phyloP scores from a whole-genome alignment of 2,888 invertebrate species.

The Syrista parreyssii region DNA sequence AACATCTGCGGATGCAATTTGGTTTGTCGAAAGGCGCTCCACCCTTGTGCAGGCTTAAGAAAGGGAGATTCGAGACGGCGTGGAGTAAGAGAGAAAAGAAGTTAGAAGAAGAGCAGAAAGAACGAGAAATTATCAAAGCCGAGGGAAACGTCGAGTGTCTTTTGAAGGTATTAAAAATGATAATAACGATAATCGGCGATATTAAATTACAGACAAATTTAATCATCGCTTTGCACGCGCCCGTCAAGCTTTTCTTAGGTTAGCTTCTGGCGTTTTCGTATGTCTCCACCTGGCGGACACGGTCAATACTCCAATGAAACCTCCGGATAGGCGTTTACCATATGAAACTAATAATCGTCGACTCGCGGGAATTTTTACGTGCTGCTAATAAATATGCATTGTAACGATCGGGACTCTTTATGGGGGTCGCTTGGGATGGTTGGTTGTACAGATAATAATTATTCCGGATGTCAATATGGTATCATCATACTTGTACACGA shows the following conservation, averaged over 20 bases:
- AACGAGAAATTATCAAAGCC: neutral
- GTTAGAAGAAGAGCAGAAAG: neutral
- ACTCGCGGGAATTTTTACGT: neutral
- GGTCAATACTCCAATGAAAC: neutral
- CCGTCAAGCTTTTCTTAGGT: neutral
- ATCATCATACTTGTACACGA: neutral
- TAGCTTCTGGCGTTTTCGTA: neutral
- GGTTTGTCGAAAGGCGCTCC: neutral
- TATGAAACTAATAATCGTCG: neutral
- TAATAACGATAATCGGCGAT: neutral
- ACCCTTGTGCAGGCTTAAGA: neutral
- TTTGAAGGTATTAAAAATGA: neutral
- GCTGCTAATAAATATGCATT: neutral
- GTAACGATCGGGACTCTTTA: neutral
- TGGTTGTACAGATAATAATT: neutral
- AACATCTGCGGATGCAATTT: conserved; percentile 23
- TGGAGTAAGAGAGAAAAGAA: neutral
- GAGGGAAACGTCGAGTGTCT: neutral
- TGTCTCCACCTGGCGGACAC: neutral
- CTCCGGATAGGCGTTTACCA: neutral
- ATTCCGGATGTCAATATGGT: neutral
- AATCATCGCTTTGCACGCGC: neutral
- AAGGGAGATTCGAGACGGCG: neutral
- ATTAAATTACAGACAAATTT: neutral
- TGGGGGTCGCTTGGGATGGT: too few species aligned